Evolutionary conservation across 1,140 invertebrate species (phyloP).

Genomic region (Oncopeltus fasciatus): DNA sequence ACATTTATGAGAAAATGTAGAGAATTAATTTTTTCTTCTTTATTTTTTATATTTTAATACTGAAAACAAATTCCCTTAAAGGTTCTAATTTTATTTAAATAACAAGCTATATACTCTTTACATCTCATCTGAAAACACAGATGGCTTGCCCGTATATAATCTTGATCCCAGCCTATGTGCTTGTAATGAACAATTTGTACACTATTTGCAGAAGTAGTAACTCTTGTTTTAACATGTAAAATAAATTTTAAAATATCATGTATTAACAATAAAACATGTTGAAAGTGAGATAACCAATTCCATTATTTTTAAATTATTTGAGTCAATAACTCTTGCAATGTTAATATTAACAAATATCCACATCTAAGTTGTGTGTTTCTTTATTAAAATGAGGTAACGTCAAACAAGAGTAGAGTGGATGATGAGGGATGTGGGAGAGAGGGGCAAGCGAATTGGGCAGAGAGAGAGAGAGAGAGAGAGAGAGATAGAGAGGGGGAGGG

Average conservation of each 20-base stretch:
- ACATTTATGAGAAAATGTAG: background rate
- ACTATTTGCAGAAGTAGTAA: background rate
- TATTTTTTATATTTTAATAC: background rate
- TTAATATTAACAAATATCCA: background rate
- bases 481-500: constrained; percentile 11
- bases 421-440: background rate
- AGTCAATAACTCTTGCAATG: background rate
- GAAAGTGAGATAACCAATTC: background rate
- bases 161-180: background rate
- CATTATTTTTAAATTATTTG: background rate
- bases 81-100: background rate
- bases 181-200: background rate
- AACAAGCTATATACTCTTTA: background rate
- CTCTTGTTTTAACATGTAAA: background rate
- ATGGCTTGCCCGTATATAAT: background rate
- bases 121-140: background rate
- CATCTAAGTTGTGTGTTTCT: background rate
- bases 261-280: background rate
- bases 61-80: background rate
- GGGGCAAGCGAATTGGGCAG: background rate
- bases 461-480: constrained; percentile 8
- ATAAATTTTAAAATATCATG: background rate
- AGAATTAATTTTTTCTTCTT: no score
- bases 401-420: background rate
- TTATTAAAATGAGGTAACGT: background rate